Conservation (phyloP, 2,113 vertebrate genomes). For the Pteronura brasiliensis region DNA sequence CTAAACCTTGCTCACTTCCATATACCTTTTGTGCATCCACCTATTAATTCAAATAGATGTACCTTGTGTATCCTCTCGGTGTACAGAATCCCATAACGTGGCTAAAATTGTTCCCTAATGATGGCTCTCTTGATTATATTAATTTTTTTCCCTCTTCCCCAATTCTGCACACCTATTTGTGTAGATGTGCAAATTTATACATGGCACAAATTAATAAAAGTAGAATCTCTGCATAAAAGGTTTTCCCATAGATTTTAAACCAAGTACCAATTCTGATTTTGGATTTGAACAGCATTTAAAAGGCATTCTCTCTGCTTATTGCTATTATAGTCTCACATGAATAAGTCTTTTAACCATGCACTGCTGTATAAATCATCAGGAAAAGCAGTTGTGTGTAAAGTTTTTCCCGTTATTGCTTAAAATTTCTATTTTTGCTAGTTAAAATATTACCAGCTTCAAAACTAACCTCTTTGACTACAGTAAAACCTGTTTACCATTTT, state of each 20-base stretch:
- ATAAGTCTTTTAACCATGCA: conserved; percentile 23
- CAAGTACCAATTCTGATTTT: not conserved
- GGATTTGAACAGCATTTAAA: not conserved
- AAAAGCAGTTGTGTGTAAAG: not conserved
- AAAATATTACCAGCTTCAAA: conserved; percentile 27
- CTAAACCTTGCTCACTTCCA: not conserved
- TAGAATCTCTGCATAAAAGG: not conserved
- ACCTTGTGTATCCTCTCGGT: not conserved
- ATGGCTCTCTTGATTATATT: not conserved
- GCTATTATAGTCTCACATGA: not conserved
- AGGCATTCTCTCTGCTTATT: conserved; percentile 20
- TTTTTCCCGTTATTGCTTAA: conserved; percentile 54
- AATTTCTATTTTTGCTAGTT: conserved; percentile 54
- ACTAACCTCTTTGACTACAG: not conserved
- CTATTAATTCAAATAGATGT: not conserved
- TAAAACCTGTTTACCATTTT: conserved; percentile 28
- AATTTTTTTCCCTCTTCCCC: not conserved
- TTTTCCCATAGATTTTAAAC: not conserved
- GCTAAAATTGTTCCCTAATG: not conserved
- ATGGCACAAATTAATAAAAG: not conserved
- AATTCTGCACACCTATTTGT: not conserved
- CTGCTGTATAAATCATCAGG: conserved; percentile 33
- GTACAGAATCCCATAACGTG: not conserved
- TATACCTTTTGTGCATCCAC: not conserved
- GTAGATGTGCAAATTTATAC: not conserved